These are phyloP conservation scores for Chrosomus eos DNA, from an alignment of 2,797 vertebrate species.

Conservation along the genomic window DNA sequence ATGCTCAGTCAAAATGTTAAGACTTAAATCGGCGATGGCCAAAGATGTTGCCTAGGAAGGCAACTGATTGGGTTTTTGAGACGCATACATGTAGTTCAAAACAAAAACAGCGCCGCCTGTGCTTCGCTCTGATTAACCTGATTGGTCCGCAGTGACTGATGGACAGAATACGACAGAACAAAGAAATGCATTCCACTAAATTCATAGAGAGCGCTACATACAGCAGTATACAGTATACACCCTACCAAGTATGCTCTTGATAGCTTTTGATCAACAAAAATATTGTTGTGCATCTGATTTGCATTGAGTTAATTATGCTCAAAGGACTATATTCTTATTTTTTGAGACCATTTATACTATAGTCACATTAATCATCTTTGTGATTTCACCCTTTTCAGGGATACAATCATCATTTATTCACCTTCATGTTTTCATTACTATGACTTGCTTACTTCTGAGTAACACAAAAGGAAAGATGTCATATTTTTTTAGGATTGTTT, in stretches of 20 bases:
- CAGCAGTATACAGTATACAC: not conserved
- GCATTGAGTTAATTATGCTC: not conserved
- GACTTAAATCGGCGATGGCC: not conserved
- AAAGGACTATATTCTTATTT: not conserved
- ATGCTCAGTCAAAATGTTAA: not conserved
- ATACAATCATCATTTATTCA: not conserved
- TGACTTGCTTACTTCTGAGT: not conserved
- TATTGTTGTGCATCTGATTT: not conserved
- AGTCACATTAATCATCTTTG: not conserved
- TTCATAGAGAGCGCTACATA: not conserved
- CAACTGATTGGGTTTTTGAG: not conserved
- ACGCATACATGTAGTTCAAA: conserved; percentile 70
- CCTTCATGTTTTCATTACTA: not conserved
- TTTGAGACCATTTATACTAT: not conserved
- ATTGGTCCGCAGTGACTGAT: conserved; percentile 72
- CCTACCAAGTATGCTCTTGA: not conserved
- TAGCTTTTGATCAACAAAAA: not conserved
- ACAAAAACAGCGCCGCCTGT: conserved; percentile 79
- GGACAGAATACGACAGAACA: conserved; percentile 24
- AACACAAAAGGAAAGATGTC: not conserved
- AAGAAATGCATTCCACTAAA: conserved; percentile 30
- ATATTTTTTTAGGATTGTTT: not conserved
- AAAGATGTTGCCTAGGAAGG: conserved; percentile 7
- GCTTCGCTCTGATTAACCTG: conserved; percentile 1
- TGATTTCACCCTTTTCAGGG: not conserved